Percentiles rank a stretch among this genome's conserved stretches.
Evolutionary conservation across 2,888 invertebrate species (phyloP).

Genomic region (Ashinkailepas kermadecensis): DNA sequence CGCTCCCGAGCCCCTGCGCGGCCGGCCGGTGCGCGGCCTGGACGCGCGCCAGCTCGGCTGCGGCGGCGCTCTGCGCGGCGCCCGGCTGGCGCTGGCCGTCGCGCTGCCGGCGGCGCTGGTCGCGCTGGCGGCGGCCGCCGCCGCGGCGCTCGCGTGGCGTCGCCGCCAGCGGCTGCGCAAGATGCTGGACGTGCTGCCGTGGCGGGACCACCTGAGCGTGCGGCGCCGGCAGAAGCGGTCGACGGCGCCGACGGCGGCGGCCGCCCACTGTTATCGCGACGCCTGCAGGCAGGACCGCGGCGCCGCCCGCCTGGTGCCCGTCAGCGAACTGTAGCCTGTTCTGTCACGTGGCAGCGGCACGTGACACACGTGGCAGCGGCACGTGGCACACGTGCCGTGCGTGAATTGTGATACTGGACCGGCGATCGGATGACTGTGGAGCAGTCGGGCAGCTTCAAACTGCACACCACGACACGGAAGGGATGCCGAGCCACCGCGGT

Average conservation of each 20-base stretch:
- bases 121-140: not conserved
- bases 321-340: not conserved
- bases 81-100: not conserved
- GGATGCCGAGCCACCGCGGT: no score
- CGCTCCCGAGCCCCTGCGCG: not conserved
- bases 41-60: not conserved
- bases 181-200: constrained; percentile 15
- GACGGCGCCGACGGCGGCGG: not conserved
- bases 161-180: constrained; percentile 21
- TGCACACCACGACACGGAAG: no score
- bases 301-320: not conserved
- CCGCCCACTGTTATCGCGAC: constrained; percentile 4
- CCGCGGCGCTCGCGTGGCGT: not conserved
- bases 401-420: no score
- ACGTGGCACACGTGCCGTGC: no score
- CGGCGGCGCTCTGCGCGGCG: not conserved
- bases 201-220: not conserved
- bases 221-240: constrained; percentile 4
- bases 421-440: no score
- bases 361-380: no score
- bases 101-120: not conserved
- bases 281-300: not conserved
- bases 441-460: no score
- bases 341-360: no score
- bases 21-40: not conserved